Conservation (phyloP, 1,140 invertebrate species). For the Ptiloglossa arizonensis region DNA sequence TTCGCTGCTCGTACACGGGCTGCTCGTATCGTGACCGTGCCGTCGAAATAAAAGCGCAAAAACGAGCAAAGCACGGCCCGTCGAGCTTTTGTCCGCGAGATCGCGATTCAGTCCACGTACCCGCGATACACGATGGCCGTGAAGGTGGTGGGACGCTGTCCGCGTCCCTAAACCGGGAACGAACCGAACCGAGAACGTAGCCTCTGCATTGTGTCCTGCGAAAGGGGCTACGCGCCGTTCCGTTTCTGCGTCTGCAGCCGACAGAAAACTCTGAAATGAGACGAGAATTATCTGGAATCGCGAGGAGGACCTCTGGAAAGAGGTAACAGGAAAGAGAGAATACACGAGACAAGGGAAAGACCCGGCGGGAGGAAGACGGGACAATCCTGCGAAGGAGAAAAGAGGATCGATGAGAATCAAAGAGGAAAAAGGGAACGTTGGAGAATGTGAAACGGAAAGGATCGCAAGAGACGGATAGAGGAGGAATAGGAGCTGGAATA, state of each 20-base stretch:
- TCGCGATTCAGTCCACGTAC: constrained; percentile 41
- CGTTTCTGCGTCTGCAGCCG: constrained; percentile 10
- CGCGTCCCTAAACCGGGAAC: no score
- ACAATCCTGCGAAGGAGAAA: not conserved
- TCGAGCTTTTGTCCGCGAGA: not conserved
- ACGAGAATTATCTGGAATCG: constrained; percentile 19
- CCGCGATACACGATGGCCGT: constrained; percentile 28
- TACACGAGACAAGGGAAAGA: not conserved
- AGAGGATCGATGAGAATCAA: not conserved
- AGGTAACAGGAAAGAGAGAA: not conserved
- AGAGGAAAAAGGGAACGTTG: no score
- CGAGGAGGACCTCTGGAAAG: not conserved
- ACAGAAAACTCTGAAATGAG: constrained; percentile 19
- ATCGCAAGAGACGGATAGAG: no score
- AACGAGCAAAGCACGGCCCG: not conserved
- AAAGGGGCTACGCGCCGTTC: not conserved
- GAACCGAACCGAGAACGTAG: no score
- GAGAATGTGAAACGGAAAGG: no score
- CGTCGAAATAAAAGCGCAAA: constrained; percentile 26
- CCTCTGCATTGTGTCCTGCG: constrained; percentile 22
- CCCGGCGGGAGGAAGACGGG: not conserved
- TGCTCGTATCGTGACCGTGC: constrained; percentile 12
- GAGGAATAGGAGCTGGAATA: no score
- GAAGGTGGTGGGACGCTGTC: not conserved
- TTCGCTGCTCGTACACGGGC: not conserved